Conservation (phyloP, 2,888 invertebrate genomes). For the Drosophila pseudotalamancana region DNA sequence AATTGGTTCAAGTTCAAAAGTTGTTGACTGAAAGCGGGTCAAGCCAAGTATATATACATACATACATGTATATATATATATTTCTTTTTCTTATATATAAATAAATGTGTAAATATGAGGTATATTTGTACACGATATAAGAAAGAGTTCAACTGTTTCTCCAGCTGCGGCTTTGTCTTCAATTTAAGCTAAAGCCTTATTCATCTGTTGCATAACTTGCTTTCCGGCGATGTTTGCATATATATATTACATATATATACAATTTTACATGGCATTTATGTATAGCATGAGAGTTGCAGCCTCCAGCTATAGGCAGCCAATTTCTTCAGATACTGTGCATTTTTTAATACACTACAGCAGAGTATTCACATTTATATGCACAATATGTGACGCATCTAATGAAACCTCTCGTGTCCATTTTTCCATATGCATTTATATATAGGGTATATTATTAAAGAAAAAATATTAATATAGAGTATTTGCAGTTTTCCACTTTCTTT, state of each 20-base stretch:
- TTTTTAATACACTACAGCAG: not conserved
- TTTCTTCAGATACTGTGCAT: not conserved
- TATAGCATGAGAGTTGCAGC: too few species aligned
- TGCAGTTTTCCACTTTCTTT: too few species aligned
- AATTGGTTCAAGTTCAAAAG: constrained; percentile 76
- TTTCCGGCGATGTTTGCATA: constrained; percentile 31
- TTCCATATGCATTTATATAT: too few species aligned
- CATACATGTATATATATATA: not conserved
- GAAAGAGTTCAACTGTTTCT: constrained; percentile 66
- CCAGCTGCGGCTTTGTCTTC: not conserved
- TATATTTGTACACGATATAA: constrained; percentile 4
- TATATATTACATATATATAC: not conserved
- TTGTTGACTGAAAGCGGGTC: constrained; percentile 66
- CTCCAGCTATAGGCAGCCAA: constrained; percentile 10
- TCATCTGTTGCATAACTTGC: constrained; percentile 36
- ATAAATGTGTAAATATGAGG: not conserved
- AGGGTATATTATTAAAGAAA: too few species aligned
- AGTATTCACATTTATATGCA: not conserved
- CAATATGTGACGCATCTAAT: too few species aligned
- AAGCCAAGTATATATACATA: constrained; percentile 14
- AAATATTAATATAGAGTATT: too few species aligned
- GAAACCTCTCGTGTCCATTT: not conserved
- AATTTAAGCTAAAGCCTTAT: constrained; percentile 3
- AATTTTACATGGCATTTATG: not conserved
- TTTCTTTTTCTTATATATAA: not conserved